A percentile compares a stretch with the other conserved stretches of the same genome.
Conservation (phyloP, 2,888 invertebrate species). For the Zaprionus obscuricornis region DNA sequence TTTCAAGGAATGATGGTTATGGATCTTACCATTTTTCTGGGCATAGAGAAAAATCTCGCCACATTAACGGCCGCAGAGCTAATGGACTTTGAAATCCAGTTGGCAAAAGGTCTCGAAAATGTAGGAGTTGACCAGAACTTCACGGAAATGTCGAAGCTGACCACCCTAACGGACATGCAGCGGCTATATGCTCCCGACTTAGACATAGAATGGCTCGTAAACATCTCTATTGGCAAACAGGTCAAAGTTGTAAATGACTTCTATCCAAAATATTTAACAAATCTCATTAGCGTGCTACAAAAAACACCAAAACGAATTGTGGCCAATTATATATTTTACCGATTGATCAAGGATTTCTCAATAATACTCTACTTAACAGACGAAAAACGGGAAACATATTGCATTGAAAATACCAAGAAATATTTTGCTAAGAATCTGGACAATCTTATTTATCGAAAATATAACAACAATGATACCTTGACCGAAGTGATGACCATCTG, state of each 20-base stretch:
- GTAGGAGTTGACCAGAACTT: no score
- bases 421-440: constrained; percentile 78
- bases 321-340: constrained; percentile 80
- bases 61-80: no score
- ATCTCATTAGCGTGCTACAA: constrained; percentile 58
- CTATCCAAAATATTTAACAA: constrained; percentile 56
- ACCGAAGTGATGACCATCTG: constrained; percentile 73
- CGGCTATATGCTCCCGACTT: no score
- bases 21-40: no score
- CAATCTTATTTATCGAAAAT: constrained; percentile 75
- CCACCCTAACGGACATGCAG: no score
- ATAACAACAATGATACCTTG: constrained; percentile 62
- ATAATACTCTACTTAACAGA: constrained; percentile 29
- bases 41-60: no score
- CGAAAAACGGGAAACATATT: constrained; percentile 41
- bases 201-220: no score
- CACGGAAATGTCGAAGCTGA: no score
- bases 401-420: constrained; percentile 59
- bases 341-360: constrained; percentile 63
- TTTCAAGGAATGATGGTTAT: no score
- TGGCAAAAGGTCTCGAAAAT: no score
- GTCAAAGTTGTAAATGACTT: constrained; percentile 74
- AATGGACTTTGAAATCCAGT: no score
- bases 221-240: no score
- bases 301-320: constrained; percentile 55